Evolutionary conservation across 1,140 invertebrate species (phyloP).

Genomic region (Ips nitidus): DNA sequence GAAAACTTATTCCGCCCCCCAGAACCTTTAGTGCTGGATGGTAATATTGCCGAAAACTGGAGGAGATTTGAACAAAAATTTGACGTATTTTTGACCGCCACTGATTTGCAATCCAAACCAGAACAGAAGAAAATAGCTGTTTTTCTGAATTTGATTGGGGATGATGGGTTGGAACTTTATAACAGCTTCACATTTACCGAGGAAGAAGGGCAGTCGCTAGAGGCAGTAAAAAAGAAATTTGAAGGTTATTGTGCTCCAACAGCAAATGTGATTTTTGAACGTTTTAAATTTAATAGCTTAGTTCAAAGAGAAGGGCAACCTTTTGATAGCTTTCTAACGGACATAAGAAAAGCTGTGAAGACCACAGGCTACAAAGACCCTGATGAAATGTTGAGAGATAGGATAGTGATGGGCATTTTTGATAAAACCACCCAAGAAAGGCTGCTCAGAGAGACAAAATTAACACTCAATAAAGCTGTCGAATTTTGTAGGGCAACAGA

Average conservation of each 20-base stretch:
- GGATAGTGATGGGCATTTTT: slow-evolving; percentile 39
- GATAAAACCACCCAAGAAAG: slow-evolving; percentile 42
- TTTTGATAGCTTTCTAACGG: slow-evolving; percentile 43
- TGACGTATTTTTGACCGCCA: not conserved
- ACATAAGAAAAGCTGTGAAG: slow-evolving; percentile 40
- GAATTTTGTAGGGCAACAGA: too few species aligned
- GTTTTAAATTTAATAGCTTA: slow-evolving; percentile 40
- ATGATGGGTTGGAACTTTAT: slow-evolving; percentile 13
- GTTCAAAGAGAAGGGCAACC: slow-evolving; percentile 42
- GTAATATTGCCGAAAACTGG: not conserved
- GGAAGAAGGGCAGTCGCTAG: not conserved
- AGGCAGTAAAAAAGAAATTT: slow-evolving; percentile 22
- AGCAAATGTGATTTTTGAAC: too few species aligned
- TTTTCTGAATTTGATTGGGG: too few species aligned
- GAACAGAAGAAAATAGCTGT: not conserved
- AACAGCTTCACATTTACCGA: not conserved
- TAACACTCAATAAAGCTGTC: slow-evolving; percentile 44
- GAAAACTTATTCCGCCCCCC: too few species aligned
- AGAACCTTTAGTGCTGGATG: too few species aligned
- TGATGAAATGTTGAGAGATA: slow-evolving; percentile 40
- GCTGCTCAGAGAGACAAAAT: slow-evolving; percentile 42
- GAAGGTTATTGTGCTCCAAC: slow-evolving; percentile 27
- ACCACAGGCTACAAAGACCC: slow-evolving; percentile 38
- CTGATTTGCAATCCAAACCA: not conserved
- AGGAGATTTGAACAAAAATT: not conserved